phyloP scores from a whole-genome alignment of 2,113 vertebrate species.

The Carassius auratus region DNA sequence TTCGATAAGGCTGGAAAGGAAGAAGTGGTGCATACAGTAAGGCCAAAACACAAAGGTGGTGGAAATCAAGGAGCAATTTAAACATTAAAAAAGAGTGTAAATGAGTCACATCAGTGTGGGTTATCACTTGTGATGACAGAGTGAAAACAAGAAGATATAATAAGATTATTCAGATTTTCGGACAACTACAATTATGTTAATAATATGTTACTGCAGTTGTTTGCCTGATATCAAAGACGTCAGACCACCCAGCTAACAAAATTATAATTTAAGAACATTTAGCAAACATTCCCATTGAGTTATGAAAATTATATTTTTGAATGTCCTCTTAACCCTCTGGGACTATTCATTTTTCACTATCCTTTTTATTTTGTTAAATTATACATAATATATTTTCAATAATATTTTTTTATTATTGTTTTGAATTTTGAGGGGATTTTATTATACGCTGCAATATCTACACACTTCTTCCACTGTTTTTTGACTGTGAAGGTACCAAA shows the following conservation, averaged over 20 bases:
- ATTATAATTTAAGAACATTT: background rate
- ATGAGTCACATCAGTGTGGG: conserved; percentile 12
- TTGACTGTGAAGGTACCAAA: too few species aligned
- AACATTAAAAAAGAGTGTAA: background rate
- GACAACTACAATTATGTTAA: background rate
- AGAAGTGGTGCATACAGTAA: conserved; percentile 41
- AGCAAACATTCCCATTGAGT: background rate
- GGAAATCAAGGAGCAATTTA: conserved; percentile 9
- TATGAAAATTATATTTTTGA: background rate
- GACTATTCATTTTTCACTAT: too few species aligned
- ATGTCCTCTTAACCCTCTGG: background rate
- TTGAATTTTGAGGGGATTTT: too few species aligned
- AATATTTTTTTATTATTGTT: too few species aligned
- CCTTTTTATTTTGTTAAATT: too few species aligned
- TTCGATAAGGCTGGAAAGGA: conserved; percentile 37
- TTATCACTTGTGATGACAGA: background rate
- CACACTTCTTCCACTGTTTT: too few species aligned
- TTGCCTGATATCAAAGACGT: background rate
- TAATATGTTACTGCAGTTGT: background rate
- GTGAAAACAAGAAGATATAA: conserved; percentile 10
- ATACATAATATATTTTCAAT: too few species aligned
- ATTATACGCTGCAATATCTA: too few species aligned
- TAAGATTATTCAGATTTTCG: background rate
- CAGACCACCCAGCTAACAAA: background rate
- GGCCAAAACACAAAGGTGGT: conserved; percentile 52